phyloP scores from a whole-genome alignment of 1,140 invertebrate genomes.

The Yoshiicerus persimilis region DNA sequence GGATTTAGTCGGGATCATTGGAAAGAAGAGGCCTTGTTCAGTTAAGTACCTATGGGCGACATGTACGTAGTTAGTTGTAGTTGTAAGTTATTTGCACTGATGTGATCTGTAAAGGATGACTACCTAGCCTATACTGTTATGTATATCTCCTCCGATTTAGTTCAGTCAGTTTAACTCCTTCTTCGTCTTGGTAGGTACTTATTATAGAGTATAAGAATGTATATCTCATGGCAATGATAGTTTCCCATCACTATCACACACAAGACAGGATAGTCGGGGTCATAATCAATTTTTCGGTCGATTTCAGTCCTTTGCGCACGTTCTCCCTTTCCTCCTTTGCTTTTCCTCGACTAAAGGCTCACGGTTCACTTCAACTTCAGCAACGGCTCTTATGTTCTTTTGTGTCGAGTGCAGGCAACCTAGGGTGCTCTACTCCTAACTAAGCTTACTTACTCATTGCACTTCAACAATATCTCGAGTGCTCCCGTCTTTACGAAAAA shows the following conservation, averaged over 20 bases:
- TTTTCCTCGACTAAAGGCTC: neutral
- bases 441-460: conserved; percentile 20
- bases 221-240: neutral
- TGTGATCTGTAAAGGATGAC: neutral
- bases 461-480: conserved; percentile 4
- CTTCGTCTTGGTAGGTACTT: neutral
- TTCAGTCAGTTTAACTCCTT: neutral
- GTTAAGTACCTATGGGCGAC: conserved; percentile 4
- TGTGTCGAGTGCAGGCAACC: conserved; percentile 2
- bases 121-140: neutral
- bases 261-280: conserved; percentile 30
- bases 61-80: conserved; percentile 8
- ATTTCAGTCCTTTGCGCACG: conserved; percentile 39
- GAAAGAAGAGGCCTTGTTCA: conserved; percentile 13
- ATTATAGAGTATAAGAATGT: neutral
- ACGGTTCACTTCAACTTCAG: conserved; percentile 12
- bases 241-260: conserved; percentile 19
- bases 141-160: neutral
- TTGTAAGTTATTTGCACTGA: neutral
- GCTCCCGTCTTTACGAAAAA: neutral
- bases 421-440: conserved; percentile 1
- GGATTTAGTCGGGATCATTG: conserved; percentile 5
- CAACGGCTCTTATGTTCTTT: conserved; percentile 7
- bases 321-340: conserved; percentile 23
- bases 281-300: conserved; percentile 43